A percentile compares a stretch with the other conserved stretches of the same genome.
phyloP scores from a whole-genome alignment of 2,888 invertebrate species.

The Entomobrya multifasciata region DNA sequence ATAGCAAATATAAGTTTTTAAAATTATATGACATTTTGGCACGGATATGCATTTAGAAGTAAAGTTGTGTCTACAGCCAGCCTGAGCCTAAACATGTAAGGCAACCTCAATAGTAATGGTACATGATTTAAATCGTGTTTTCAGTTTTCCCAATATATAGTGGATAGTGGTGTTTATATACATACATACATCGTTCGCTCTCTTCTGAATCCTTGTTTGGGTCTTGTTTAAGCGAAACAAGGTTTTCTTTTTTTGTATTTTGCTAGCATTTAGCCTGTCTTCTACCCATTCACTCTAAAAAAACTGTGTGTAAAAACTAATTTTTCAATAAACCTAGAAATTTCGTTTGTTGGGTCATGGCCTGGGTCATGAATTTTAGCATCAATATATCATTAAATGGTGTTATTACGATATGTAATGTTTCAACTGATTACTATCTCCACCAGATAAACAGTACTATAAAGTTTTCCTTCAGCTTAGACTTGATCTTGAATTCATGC shows the following conservation, averaged over 20 bases:
- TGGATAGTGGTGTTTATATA: too few species aligned
- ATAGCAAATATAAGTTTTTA: background rate
- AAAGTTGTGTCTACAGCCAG: background rate
- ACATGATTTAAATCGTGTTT: too few species aligned
- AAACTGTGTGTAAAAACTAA: background rate
- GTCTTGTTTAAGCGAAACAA: too few species aligned
- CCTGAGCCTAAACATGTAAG: too few species aligned
- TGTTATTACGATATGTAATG: background rate
- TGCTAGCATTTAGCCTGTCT: background rate
- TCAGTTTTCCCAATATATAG: too few species aligned
- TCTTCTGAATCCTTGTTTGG: too few species aligned
- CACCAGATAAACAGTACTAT: background rate
- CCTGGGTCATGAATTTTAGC: slow-evolving; percentile 32
- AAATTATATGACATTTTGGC: background rate
- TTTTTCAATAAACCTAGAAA: slow-evolving; percentile 35
- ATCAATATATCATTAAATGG: slow-evolving; percentile 40
- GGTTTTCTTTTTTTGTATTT: background rate
- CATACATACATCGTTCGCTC: too few species aligned
- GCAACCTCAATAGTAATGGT: background rate
- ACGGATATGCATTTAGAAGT: background rate
- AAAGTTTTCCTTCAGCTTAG: background rate
- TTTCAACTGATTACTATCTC: background rate
- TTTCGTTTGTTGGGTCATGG: slow-evolving; percentile 25
- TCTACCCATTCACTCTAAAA: background rate
- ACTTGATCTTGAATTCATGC: slow-evolving; percentile 7